Base-by-base conservation (phyloP, 2,888 invertebrate species). In the Drosophila falleni region DNA sequence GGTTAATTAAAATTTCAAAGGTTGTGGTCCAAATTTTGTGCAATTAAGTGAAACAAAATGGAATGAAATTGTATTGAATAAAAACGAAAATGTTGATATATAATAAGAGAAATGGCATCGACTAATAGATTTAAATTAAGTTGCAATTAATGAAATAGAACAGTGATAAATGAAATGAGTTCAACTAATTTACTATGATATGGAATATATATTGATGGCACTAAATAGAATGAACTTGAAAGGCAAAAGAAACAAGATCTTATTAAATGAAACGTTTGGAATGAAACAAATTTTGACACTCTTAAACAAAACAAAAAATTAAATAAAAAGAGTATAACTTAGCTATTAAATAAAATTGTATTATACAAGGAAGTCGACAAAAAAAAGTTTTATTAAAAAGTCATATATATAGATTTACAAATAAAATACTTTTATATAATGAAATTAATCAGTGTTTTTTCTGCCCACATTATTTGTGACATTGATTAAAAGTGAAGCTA, bases 381-480 rank as follows among this genome's bases (percentile, higher is more conserved):
- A 4, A 2, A 4, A 41, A 54, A 55, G 31, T 33, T 31, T 42
- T 31, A 31, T 39, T n/a, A 16, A 41, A 31, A 31, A 29, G 9
- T 6, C 19, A 3, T 16, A 26, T 39, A 53, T 53, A 53, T 39
- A 31, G 23, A 35, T 51, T 39, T 5, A 55, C 13, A 5, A 13
- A 10, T n/a, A 16, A 46, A 29, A 42, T 6, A 6, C 0, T 6
- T 37, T 37, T 37, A n/a, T 3, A 19, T 56, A 71, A 60, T 47
- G 19, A 47, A 72, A 66, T 72, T 33, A 39, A 72, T 72, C 23
- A 16, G 4, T 37, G 35, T 42, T 42, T 33, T 41, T 19, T 23
- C 13, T 0, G 6, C 1, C 16, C 26, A 31, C 31, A 41, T 54
- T 54, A 33, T 54, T 42, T 42, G 31, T 31, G 42, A 54, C 31